Evolutionary conservation across 2,888 invertebrate genomes (phyloP), one percentile per base, ranked within the genome.

Genomic region (Lobophora halterata): DNA sequence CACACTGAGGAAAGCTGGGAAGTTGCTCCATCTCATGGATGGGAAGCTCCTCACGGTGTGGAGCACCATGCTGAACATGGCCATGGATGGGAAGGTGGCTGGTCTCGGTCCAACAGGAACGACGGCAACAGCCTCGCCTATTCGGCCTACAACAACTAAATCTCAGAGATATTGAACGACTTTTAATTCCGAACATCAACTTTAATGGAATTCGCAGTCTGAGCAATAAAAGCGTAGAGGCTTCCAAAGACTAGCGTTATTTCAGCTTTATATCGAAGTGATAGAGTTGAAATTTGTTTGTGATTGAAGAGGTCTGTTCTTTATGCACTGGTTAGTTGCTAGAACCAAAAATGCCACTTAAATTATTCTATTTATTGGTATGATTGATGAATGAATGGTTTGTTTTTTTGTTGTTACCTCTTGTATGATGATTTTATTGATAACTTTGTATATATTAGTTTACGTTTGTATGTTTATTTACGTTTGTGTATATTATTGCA

Each of bases 71-170:
- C 67, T 2, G 77, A 77, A n/a, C 77, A 76, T 12, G 69, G 65
- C 13, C 71, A 65, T 10, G 71, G 58, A 0, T 83, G 79, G 78
- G 82, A 83, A 33, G 65, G 74, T 4, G 86, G 85, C 9, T 86
- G 86, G 86, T 79, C 83, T 3, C 62, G 86, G 1, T 77, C 83
- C 1, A 72, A 17, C n/a, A 27, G 70, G 34, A 79, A 75, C 1
- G 86, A 82, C n/a, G 83, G 65, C 13, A 75, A 65, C 36, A 78
- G 65, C 49, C 32, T 86, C 39, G 86, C 87, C 1, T 87, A 87
- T 45, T 79, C 85, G 1, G 82, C 72, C 4, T 81, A 87, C 58
- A 62, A 54, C 13, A 75, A 73, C 37, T 77, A 68, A 66, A n/a
- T n/a, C n/a, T n/a, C n/a, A n/a, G n/a, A n/a, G n/a, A n/a, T n/a